These are phyloP conservation scores for Drosophila albomicans DNA, from an alignment of 1,140 invertebrate genomes.

Conservation along the genomic window DNA sequence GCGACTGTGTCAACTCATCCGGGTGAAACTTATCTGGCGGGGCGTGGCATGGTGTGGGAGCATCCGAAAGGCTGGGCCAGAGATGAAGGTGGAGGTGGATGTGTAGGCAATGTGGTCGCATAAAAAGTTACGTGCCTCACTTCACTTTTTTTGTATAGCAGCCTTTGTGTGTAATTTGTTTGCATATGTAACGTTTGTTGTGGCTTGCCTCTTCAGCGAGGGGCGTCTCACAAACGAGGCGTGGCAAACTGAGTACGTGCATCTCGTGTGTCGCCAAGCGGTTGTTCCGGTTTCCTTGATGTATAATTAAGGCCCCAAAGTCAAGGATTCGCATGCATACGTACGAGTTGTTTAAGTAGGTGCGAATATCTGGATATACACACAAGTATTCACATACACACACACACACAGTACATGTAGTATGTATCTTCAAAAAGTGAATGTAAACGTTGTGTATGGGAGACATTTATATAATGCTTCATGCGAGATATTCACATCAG, in stretches of 20 bases:
- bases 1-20: slow-evolving; percentile 67
- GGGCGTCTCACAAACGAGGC: slow-evolving; percentile 2
- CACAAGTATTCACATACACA: neutral
- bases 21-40: slow-evolving; percentile 37
- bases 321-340: slow-evolving; percentile 66
- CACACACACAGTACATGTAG: too few relatives aligned
- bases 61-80: neutral
- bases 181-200: slow-evolving; percentile 56
- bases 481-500: neutral
- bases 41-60: neutral
- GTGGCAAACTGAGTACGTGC: slow-evolving; percentile 20
- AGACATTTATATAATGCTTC: slow-evolving; percentile 9
- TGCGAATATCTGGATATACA: slow-evolving; percentile 15
- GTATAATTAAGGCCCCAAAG: slow-evolving; percentile 71
- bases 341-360: slow-evolving; percentile 25
- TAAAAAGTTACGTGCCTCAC: slow-evolving; percentile 63
- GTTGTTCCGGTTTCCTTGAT: slow-evolving; percentile 62
- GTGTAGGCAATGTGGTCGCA: slow-evolving; percentile 49
- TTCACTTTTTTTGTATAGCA: slow-evolving; percentile 33
- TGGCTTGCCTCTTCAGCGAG: slow-evolving; percentile 10
- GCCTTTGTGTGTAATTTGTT: slow-evolving; percentile 57
- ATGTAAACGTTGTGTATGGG: slow-evolving; percentile 5
- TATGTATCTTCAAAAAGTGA: slow-evolving; percentile 20
- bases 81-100: slow-evolving; percentile 1
- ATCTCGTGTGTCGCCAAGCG: slow-evolving; percentile 48